Evolutionary conservation across 1,140 invertebrate species (phyloP), one percentile per base, ranked within the genome.

Genomic region (Anadara kagoshimensis): DNA sequence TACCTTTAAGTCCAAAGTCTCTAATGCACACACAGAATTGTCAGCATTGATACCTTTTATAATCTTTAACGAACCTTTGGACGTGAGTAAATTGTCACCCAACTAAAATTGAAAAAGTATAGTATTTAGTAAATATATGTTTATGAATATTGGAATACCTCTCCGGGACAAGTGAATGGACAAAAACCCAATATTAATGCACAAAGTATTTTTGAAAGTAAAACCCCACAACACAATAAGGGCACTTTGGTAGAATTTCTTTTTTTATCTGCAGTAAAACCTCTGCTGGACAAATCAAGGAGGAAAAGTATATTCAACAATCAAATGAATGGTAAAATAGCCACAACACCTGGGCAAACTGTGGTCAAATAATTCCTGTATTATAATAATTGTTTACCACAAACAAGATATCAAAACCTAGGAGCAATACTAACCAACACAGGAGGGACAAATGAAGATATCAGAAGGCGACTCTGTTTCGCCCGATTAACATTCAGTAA

Each of bases 81-180:
- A 69, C 24, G 76, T 76, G 14, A 75, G 43, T 12, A 73, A 59
- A 68, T 81, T 81, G 51, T 76, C 61, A 7, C 79, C 72, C 2
- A 81, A 29, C 79, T 81, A 71, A 36, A 64, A 69, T 36, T n/a
- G n/a, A 45, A n/a, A 70, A 62, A 59, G 14, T 22, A 64, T 56
- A 56, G 12, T 10, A 56, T 56, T 56, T n/a, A 63, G 20, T 14
- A 29, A 14, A 26, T 14, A 61, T 12, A 61, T 29, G 12, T 41
- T 12, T 12, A 61, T 20, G n/a, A n/a, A n/a, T n/a, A n/a, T n/a
- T n/a, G n/a, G n/a, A n/a, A n/a, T n/a, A n/a, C n/a, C n/a, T n/a
- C n/a, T n/a, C n/a, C n/a, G n/a, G n/a, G n/a, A n/a, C n/a, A n/a
- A n/a, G n/a, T n/a, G n/a, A n/a, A n/a, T n/a, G n/a, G n/a, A n/a